Evolutionary conservation across 2,113 vertebrate species (phyloP).

Genomic region (Plotosus lineatus): DNA sequence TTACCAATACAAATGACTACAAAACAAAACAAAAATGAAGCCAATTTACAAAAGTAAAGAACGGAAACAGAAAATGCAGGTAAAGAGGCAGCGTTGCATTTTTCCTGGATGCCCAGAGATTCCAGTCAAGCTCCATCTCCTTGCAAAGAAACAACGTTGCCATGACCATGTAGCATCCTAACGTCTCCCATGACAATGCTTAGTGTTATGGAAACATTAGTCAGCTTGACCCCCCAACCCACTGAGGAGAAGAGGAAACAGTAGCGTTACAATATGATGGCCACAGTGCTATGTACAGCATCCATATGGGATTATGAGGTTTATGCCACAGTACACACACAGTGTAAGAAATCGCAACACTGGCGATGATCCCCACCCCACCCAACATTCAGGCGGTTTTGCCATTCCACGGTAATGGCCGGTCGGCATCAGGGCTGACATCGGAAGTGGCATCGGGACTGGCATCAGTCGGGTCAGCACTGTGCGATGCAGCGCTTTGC

Average conservation of each 20-base stretch:
- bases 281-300: conserved; percentile 51
- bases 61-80: conserved; percentile 29
- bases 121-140: conserved; percentile 41
- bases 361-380: not conserved
- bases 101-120: conserved; percentile 23
- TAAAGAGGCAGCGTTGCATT: conserved; percentile 36
- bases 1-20: conserved; percentile 56
- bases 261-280: conserved; percentile 44
- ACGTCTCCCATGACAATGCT: conserved; percentile 22
- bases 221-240: conserved; percentile 11
- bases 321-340: conserved; percentile 40
- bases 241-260: conserved; percentile 9
- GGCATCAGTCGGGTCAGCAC: conserved; percentile 33
- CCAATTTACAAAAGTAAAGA: conserved; percentile 47
- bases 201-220: conserved; percentile 25
- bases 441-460: conserved; percentile 43
- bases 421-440: conserved; percentile 25
- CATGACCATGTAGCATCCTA: conserved; percentile 45
- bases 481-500: conserved; percentile 39
- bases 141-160: conserved; percentile 42
- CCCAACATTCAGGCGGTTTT: conserved; percentile 48
- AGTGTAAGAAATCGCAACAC: conserved; percentile 22
- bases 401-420: conserved; percentile 57
- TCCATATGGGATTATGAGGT: conserved; percentile 23
- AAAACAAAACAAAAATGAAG: conserved; percentile 34